These are phyloP conservation scores for Nycticebus coucang DNA, from an alignment of 2,113 vertebrate genomes.

Conservation along the genomic window DNA sequence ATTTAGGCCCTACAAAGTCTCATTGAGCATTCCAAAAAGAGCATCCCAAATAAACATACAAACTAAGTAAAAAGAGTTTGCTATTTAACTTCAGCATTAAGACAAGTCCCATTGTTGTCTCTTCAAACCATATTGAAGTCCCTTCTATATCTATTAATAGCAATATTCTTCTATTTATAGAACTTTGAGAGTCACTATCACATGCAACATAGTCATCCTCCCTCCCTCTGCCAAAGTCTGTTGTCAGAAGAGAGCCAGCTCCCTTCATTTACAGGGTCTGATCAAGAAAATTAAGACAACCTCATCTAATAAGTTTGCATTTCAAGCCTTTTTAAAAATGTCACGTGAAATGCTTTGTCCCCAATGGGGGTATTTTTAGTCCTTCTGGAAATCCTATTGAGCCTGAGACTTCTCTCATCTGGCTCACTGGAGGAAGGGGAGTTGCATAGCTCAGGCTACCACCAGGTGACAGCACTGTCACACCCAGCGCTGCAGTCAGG, in stretches of 20 bases:
- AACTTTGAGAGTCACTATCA: not conserved
- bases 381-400: not conserved
- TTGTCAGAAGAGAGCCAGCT: not conserved
- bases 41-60: not conserved
- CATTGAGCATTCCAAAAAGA: not conserved
- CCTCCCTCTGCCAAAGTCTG: not conserved
- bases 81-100: not conserved
- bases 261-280: not conserved
- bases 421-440: not conserved
- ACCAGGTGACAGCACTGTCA: conserved; percentile 68
- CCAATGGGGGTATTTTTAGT: not conserved
- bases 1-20: not conserved
- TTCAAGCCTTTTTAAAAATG: not conserved
- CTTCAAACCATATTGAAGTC: not conserved
- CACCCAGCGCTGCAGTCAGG: not conserved
- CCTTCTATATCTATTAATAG: not conserved
- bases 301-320: not conserved
- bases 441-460: not conserved
- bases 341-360: not conserved
- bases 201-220: not conserved
- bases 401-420: not conserved
- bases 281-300: not conserved
- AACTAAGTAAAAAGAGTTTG: not conserved
- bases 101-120: not conserved
- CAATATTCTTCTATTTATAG: not conserved